Percentiles rank a stretch among this genome's conserved stretches.
phyloP scores from a whole-genome alignment of 1,140 invertebrate species.

The Araneus ventricosus region DNA sequence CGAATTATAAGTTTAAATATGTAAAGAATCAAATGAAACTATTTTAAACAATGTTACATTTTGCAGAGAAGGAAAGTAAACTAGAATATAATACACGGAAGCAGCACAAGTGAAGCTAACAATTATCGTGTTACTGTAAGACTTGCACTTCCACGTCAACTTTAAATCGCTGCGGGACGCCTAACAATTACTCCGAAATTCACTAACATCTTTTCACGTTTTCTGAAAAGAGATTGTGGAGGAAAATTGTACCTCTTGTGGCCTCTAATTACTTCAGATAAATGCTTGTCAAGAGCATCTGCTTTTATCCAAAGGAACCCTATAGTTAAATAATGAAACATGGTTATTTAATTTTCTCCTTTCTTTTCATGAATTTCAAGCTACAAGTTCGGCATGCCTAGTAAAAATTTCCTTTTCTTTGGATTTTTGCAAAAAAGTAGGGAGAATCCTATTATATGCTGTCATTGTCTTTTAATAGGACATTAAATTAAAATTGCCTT shows the following conservation, averaged over 20 bases:
- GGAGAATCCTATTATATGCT: too few species aligned
- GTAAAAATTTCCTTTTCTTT: too few species aligned
- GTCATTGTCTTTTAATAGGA: too few species aligned
- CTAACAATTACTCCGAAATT: background rate
- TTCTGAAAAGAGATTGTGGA: background rate
- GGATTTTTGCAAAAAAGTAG: too few species aligned
- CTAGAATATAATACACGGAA: too few species aligned
- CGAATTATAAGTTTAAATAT: too few species aligned
- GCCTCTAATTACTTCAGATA: slow-evolving; percentile 24
- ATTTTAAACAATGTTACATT: too few species aligned
- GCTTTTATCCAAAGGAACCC: slow-evolving; percentile 1
- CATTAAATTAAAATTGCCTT: too few species aligned
- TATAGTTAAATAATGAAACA: background rate
- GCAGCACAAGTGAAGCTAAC: too few species aligned
- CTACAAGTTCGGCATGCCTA: too few species aligned
- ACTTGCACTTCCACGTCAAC: background rate
- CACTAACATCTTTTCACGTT: background rate
- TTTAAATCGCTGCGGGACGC: slow-evolving; percentile 18
- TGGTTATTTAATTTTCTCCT: background rate
- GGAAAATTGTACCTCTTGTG: slow-evolving; percentile 25
- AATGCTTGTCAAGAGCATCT: slow-evolving; percentile 45
- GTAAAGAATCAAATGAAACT: too few species aligned
- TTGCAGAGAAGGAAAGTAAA: too few species aligned
- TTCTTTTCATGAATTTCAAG: background rate
- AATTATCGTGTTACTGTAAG: background rate